phyloP scores from a whole-genome alignment of 1,140 invertebrate genomes.

The Cotesia vestalis region DNA sequence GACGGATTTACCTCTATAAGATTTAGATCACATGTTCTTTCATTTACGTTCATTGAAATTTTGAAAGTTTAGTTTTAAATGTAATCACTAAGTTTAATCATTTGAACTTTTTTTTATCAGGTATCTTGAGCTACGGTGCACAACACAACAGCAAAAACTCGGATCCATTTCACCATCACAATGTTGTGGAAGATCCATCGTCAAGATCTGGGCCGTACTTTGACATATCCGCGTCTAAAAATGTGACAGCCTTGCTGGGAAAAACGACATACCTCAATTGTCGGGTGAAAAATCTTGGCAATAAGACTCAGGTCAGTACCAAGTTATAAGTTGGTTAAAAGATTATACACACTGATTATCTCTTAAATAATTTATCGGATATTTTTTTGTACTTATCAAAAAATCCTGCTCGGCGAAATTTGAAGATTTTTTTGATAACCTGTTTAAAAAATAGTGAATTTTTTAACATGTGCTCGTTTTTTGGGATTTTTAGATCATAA shows the following conservation, averaged over 20 bases:
- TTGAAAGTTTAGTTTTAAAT: no score
- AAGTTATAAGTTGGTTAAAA: background rate
- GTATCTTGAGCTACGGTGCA: slow-evolving; percentile 52
- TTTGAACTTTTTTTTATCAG: slow-evolving; percentile 49
- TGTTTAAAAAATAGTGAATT: no score
- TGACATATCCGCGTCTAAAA: slow-evolving; percentile 75
- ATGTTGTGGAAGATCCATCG: slow-evolving; percentile 51
- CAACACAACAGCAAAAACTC: slow-evolving; percentile 54
- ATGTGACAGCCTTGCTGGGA: slow-evolving; percentile 83
- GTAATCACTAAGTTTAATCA: slow-evolving; percentile 3
- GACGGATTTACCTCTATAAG: no score
- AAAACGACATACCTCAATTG: slow-evolving; percentile 87
- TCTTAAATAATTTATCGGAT: background rate
- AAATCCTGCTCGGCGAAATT: no score
- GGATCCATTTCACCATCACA: slow-evolving; percentile 49
- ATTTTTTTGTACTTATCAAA: no score
- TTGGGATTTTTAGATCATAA: no score
- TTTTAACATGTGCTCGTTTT: no score
- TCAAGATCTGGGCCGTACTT: slow-evolving; percentile 71
- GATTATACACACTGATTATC: no score
- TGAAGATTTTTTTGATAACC: no score
- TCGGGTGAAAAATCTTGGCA: slow-evolving; percentile 84
- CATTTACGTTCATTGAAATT: background rate
- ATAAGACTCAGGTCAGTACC: slow-evolving; percentile 79
- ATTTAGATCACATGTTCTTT: background rate